Percentiles rank a stretch among this genome's conserved stretches.
Evolutionary conservation across 2,888 invertebrate species (phyloP).

Genomic region (Drosophila koepferae): DNA sequence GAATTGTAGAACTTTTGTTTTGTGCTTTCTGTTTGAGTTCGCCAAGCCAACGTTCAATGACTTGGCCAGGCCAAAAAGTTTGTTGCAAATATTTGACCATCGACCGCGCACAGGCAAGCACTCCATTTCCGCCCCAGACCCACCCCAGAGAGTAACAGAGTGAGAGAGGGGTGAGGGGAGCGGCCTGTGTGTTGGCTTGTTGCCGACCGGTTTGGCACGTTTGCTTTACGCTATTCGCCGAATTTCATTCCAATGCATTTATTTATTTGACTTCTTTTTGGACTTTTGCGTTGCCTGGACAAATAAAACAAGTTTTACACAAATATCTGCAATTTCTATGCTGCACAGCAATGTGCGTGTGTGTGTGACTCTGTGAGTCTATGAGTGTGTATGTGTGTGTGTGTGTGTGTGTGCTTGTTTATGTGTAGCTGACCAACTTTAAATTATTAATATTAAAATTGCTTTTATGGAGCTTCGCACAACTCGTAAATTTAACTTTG

Average conservation of each 20-base stretch:
- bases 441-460: slow-evolving; percentile 74
- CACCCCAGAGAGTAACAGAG: background rate
- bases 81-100: slow-evolving; percentile 79
- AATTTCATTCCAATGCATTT: slow-evolving; percentile 70
- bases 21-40: slow-evolving; percentile 66
- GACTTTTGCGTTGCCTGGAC: slow-evolving; percentile 31
- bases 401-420: slow-evolving; percentile 1
- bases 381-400: too few species aligned
- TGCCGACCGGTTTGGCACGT: slow-evolving; percentile 53
- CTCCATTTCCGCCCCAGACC: slow-evolving; percentile 25
- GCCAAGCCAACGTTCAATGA: slow-evolving; percentile 71
- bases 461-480: slow-evolving; percentile 57
- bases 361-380: background rate
- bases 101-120: slow-evolving; percentile 56
- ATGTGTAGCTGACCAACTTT: slow-evolving; percentile 40
- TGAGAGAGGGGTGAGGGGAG: background rate
- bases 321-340: slow-evolving; percentile 33
- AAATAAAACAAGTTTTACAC: slow-evolving; percentile 48
- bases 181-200: slow-evolving; percentile 43
- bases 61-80: slow-evolving; percentile 73
- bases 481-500: slow-evolving; percentile 69
- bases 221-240: slow-evolving; percentile 49
- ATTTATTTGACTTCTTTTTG: slow-evolving; percentile 75
- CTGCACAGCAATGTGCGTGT: slow-evolving; percentile 23
- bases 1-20: slow-evolving; percentile 48